phyloP scores from a whole-genome alignment of 2,888 invertebrate genomes.

The Actias luna region DNA sequence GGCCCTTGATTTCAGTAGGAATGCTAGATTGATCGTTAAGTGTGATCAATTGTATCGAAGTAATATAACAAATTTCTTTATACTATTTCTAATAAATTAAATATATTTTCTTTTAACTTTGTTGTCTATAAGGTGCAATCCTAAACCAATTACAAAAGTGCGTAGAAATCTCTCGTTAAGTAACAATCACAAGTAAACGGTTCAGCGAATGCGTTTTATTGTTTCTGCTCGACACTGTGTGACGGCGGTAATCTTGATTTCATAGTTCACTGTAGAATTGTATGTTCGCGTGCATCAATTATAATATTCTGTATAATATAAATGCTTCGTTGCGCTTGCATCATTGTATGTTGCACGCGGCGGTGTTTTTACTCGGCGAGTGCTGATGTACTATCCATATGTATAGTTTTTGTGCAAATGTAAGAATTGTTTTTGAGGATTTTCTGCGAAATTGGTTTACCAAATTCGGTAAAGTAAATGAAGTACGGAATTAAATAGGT shows the following conservation, averaged over 20 bases:
- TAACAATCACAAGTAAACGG: conserved; percentile 7
- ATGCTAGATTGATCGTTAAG: too few relatives aligned
- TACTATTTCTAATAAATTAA: too few relatives aligned
- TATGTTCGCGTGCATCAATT: conserved; percentile 38
- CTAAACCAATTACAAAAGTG: neutral
- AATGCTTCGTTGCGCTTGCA: conserved; percentile 31
- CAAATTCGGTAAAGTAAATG: neutral
- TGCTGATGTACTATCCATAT: neutral
- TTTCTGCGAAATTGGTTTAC: neutral
- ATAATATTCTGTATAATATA: conserved; percentile 33
- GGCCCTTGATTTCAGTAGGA: too few relatives aligned
- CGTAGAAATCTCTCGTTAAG: neutral
- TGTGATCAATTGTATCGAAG: too few relatives aligned
- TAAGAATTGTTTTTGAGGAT: neutral
- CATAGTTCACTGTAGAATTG: conserved; percentile 33
- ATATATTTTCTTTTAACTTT: too few relatives aligned
- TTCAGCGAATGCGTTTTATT: conserved; percentile 21
- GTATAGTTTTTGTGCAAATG: neutral
- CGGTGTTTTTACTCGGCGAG: conserved; percentile 17
- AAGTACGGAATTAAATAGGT: too few relatives aligned
- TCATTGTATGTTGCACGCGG: conserved; percentile 24
- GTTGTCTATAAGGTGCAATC: too few relatives aligned
- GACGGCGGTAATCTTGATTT: conserved; percentile 22
- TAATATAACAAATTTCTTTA: too few relatives aligned
- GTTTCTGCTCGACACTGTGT: conserved; percentile 29